A percentile compares a stretch with the other conserved stretches of the same genome.
These are phyloP conservation scores for Vulpes ferrilata DNA, from an alignment of 2,113 vertebrate species.

Conservation along the genomic window DNA sequence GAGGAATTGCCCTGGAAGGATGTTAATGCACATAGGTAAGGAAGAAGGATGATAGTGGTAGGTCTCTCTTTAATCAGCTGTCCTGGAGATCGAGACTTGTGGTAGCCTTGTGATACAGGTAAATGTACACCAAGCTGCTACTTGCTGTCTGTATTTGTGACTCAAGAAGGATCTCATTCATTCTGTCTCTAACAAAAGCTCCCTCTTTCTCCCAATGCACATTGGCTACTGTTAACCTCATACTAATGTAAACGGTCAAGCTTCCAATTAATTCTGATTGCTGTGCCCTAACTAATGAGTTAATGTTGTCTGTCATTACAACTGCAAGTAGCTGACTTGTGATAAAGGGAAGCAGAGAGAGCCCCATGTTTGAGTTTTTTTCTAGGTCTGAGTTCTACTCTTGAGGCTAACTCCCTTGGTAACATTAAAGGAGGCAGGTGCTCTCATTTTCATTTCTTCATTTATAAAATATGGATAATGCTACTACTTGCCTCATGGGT, in stretches of 20 bases:
- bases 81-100: neutral
- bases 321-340: neutral
- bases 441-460: constrained; percentile 26
- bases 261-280: constrained; percentile 37
- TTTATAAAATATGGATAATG: constrained; percentile 47
- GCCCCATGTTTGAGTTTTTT: neutral
- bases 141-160: constrained; percentile 35
- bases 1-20: constrained; percentile 37
- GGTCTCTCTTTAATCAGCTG: constrained; percentile 41
- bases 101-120: neutral
- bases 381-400: neutral
- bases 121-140: neutral
- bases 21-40: constrained; percentile 4
- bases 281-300: constrained; percentile 41
- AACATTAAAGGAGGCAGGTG: neutral
- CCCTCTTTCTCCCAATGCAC: constrained; percentile 19
- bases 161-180: constrained; percentile 46
- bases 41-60: neutral
- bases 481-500: constrained; percentile 3
- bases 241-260: constrained; percentile 40
- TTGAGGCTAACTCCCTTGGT: constrained; percentile 27
- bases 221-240: neutral
- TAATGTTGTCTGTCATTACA: neutral
- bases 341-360: constrained; percentile 57
- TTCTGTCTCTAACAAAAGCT: constrained; percentile 34